A percentile compares a stretch with the other conserved stretches of the same genome.
Evolutionary conservation across 2,113 vertebrate species (phyloP).

Genomic region (Tragelaphus imberbis): DNA sequence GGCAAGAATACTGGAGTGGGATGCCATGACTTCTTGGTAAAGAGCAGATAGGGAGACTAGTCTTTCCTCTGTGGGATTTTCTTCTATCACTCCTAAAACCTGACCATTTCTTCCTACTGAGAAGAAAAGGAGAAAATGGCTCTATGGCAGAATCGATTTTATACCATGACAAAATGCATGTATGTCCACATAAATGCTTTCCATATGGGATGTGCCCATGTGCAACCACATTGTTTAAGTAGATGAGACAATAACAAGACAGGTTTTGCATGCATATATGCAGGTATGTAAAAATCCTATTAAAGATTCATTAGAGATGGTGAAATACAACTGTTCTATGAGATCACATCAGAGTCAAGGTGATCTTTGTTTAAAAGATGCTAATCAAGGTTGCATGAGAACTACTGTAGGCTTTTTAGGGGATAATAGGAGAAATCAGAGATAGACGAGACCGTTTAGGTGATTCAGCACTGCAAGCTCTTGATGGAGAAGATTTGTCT

Average conservation of each 20-base stretch:
- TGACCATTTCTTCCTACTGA: not conserved
- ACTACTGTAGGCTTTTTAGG: not conserved
- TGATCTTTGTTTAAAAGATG: constrained; percentile 27
- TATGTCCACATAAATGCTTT: not conserved
- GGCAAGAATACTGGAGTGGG: not conserved
- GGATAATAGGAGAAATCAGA: constrained; percentile 41
- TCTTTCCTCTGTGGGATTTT: not conserved
- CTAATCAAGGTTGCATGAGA: constrained; percentile 16
- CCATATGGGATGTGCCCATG: not conserved
- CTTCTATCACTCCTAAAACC: not conserved
- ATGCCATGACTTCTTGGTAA: not conserved
- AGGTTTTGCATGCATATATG: not conserved
- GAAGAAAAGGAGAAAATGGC: not conserved
- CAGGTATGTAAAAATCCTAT: not conserved
- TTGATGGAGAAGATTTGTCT: not conserved
- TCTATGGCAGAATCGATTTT: not conserved
- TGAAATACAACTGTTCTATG: not conserved
- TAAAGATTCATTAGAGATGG: not conserved
- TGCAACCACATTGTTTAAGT: not conserved
- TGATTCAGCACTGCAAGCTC: not conserved
- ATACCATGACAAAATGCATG: not conserved
- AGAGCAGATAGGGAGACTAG: not conserved
- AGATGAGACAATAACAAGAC: not conserved
- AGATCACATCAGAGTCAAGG: not conserved
- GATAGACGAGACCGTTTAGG: not conserved